A percentile compares a stretch with the other conserved stretches of the same genome.
phyloP scores from a whole-genome alignment of 2,113 vertebrate species.

The Uria lomvia region DNA sequence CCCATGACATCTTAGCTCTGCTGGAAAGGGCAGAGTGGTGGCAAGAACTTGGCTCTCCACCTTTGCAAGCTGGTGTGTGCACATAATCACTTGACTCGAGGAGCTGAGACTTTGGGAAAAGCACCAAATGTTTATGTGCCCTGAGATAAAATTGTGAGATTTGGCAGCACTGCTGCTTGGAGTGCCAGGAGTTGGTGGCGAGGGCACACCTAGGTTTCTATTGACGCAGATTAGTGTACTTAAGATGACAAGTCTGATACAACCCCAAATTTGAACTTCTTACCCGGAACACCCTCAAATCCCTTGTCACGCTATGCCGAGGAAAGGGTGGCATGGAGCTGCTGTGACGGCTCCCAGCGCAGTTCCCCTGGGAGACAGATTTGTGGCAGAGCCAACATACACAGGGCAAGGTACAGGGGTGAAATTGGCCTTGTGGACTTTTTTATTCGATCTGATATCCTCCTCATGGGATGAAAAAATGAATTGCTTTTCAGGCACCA shows the following conservation, averaged over 20 bases:
- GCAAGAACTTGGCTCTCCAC: constrained; percentile 20
- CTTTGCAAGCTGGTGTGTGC: not conserved
- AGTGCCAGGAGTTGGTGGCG: not conserved
- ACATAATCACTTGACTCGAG: constrained; percentile 2
- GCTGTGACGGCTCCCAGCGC: fast-evolving
- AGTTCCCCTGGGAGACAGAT: not conserved
- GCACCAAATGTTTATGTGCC: not conserved
- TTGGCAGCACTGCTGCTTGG: not conserved
- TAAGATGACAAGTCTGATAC: not conserved
- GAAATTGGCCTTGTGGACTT: not conserved
- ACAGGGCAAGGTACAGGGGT: not conserved
- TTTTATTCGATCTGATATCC: not conserved
- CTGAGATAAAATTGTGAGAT: constrained; percentile 17
- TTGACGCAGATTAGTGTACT: not conserved
- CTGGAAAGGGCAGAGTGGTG: not conserved
- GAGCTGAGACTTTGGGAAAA: constrained; percentile 32
- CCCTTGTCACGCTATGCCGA: not conserved
- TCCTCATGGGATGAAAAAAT: not conserved
- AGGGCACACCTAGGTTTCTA: not conserved
- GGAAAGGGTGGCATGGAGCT: not conserved
- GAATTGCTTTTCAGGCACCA: not conserved
- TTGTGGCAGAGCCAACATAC: not conserved
- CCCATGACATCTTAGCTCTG: not conserved
- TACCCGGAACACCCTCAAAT: not conserved
- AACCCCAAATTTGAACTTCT: not conserved